Conservation (phyloP, 2,888 invertebrate genomes). For the Crepidodera aurea region DNA sequence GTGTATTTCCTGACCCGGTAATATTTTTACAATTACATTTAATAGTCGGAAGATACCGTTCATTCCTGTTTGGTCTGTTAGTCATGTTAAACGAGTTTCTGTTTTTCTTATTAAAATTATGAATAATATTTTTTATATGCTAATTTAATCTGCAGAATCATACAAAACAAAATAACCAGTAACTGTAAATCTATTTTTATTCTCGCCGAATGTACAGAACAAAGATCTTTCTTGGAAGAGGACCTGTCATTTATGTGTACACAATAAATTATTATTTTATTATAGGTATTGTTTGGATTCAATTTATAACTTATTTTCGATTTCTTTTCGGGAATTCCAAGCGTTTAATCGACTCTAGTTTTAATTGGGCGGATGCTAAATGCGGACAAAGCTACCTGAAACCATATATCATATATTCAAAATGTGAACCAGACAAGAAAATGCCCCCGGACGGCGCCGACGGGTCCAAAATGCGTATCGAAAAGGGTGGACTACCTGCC, state of each 20-base stretch:
- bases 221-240: background rate
- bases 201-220: background rate
- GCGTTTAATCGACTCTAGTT: background rate
- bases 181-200: background rate
- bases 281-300: background rate
- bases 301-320: background rate
- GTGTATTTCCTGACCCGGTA: conserved; percentile 5
- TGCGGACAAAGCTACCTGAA: no score
- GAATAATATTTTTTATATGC: background rate
- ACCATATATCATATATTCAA: no score
- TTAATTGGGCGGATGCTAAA: no score
- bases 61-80: conserved; percentile 5
- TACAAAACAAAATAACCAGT: background rate
- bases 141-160: background rate
- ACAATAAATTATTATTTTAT: no score
- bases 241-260: background rate
- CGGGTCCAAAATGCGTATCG: no score
- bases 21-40: background rate
- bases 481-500: no score
- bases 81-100: conserved; percentile 4
- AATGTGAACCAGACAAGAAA: no score
- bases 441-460: no score
- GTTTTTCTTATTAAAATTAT: background rate
- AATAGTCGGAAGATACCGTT: conserved; percentile 4
- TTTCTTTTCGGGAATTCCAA: background rate